Percentiles rank a stretch among this genome's conserved stretches.
phyloP scores from a whole-genome alignment of 1,140 invertebrate species.

The Cheumatopsyche charites region DNA sequence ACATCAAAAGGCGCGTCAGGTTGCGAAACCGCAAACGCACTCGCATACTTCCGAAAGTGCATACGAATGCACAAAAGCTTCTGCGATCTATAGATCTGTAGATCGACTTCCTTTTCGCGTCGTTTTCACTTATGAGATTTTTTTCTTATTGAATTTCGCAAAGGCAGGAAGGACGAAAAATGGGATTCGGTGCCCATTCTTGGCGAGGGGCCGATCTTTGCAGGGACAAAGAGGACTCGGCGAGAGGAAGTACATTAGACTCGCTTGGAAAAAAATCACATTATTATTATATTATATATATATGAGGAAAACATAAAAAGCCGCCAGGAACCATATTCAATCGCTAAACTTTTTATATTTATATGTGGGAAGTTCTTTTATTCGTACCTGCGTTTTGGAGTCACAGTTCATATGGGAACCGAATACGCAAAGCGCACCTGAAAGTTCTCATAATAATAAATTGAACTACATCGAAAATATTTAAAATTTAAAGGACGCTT shows the following conservation, averaged over 20 bases:
- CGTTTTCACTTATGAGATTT: constrained; percentile 24
- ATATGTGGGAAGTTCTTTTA: constrained; percentile 24
- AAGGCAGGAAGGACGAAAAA: constrained; percentile 43
- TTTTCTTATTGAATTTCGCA: constrained; percentile 33
- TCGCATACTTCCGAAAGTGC: constrained; percentile 24
- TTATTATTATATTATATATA: too few relatives aligned
- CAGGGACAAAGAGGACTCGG: constrained; percentile 40
- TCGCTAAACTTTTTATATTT: constrained; percentile 29
- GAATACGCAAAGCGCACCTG: constrained; percentile 1
- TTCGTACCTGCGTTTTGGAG: constrained; percentile 28
- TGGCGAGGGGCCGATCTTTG: constrained; percentile 21
- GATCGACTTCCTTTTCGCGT: constrained; percentile 40
- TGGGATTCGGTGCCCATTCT: constrained; percentile 24
- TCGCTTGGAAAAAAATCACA: constrained; percentile 33
- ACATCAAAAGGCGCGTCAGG: background rate
- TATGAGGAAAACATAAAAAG: too few relatives aligned
- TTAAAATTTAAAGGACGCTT: too few relatives aligned
- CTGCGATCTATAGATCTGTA: constrained; percentile 23
- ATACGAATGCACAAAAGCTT: constrained; percentile 37
- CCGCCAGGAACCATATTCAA: constrained; percentile 18
- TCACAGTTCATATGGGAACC: background rate
- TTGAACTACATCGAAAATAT: too few relatives aligned
- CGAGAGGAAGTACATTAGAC: constrained; percentile 46
- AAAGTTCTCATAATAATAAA: background rate
- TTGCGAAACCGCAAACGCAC: constrained; percentile 21